Conservation (phyloP, 2,113 vertebrate species). For the Mesitornis unicolor region DNA sequence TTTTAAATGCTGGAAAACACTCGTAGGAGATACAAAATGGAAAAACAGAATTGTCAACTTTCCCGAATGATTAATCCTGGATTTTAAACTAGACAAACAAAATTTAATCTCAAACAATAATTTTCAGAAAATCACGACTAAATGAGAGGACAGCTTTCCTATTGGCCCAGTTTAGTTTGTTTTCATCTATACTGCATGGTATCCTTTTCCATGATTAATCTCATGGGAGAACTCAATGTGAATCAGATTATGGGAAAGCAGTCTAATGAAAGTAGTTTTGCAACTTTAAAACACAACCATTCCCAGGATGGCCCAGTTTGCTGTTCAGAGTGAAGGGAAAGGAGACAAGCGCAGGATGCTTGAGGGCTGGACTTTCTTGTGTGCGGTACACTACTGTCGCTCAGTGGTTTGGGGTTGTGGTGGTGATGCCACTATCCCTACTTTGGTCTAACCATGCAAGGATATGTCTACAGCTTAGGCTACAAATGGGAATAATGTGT, state of each 20-base stretch:
- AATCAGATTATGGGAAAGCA: not conserved
- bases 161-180: not conserved
- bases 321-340: not conserved
- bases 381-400: not conserved
- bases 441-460: not conserved
- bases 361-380: not conserved
- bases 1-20: not conserved
- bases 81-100: not conserved
- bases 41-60: not conserved
- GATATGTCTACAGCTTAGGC: not conserved
- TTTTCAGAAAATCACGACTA: not conserved
- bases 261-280: not conserved
- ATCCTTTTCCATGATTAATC: not conserved
- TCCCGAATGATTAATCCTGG: not conserved
- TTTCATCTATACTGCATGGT: not conserved
- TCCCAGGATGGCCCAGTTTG: not conserved
- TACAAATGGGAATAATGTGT: not conserved
- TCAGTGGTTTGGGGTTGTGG: not conserved
- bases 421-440: not conserved
- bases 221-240: not conserved
- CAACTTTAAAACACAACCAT: not conserved
- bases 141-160: not conserved
- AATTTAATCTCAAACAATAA: not conserved
- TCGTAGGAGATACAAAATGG: not conserved
- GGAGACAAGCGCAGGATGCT: accelerated